phyloP scores from a whole-genome alignment of 1,140 invertebrate species.

The Zaprionus lachaisei region DNA sequence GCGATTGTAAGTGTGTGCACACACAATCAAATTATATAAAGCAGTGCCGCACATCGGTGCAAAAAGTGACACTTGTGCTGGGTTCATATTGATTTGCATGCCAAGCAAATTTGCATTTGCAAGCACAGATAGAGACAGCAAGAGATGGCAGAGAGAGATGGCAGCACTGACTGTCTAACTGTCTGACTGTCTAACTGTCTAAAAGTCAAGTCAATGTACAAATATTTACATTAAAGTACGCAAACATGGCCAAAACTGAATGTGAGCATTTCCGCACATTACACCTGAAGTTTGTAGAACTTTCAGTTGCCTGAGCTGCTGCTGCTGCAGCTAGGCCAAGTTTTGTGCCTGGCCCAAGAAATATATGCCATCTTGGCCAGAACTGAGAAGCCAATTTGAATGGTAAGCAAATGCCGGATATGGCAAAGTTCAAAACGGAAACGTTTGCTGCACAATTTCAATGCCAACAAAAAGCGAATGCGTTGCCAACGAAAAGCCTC shows the following conservation, averaged over 20 bases:
- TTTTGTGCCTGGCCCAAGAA: constrained; percentile 26
- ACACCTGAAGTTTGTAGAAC: constrained; percentile 57
- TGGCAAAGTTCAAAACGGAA: constrained; percentile 67
- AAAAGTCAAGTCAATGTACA: constrained; percentile 48
- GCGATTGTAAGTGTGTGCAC: background rate
- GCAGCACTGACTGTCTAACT: constrained; percentile 1
- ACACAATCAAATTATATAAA: constrained; percentile 54
- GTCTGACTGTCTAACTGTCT: constrained; percentile 21
- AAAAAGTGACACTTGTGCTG: constrained; percentile 55
- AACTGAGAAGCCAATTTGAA: constrained; percentile 54
- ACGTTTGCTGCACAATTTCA: constrained; percentile 61
- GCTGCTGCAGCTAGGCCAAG: background rate
- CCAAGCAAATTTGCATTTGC: constrained; percentile 50
- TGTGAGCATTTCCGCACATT: constrained; percentile 68
- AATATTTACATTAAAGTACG: constrained; percentile 65
- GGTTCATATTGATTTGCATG: constrained; percentile 50
- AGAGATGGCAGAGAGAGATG: background rate
- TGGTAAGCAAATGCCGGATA: constrained; percentile 69
- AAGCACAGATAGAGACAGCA: background rate
- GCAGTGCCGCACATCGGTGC: constrained; percentile 47
- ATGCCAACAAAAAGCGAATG: constrained; percentile 38
- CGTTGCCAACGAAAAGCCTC: constrained; percentile 27
- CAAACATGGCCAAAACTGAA: constrained; percentile 53
- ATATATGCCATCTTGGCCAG: constrained; percentile 30
- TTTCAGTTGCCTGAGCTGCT: background rate